Base-by-base conservation (phyloP, 2,888 invertebrate genomes). In the Thecophora atra region DNA sequence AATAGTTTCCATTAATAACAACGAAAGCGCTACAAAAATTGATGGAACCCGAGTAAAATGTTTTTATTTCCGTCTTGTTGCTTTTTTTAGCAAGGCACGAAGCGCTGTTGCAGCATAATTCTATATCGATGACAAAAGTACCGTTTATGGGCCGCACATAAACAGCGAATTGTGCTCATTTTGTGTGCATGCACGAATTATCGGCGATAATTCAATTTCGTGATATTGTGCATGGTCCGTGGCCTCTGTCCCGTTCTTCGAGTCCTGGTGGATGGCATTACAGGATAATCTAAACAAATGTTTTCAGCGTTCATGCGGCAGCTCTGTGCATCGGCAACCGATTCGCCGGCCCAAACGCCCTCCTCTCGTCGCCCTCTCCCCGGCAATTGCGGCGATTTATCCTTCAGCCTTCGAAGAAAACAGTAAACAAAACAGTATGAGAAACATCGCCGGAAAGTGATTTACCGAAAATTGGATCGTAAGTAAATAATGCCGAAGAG, bases 381-480 rank as follows among this genome's bases (percentile, higher is more conserved):
- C 52, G 8, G 47, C 68, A 58, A 44, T 58, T 58, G 58, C 56
- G 44, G 44, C 58, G 24, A n/a, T 58, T 52, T 52, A 19, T 56
- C 54, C 42, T 24, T 28, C 13, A 6, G 24, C 13, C 11, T 11
- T 21, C 21, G 56, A 56, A 30, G 30, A 21, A 54, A 67, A 67
- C 30, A 56, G 15, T 13, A 67, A 54, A 56, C 13, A 21, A 54
- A 24, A 17, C 58, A 69, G 56, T 67, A 54, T 17, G 30, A 67
- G 37, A 17, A 69, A 69, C 42, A 58, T 58, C 26, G 47, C 68
- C 70, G 63, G 78, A 82, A 83, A 83, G 84, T 84, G 85, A 84
- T 84, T 84, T 84, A 84, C 79, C 77, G 81, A 84, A 84, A 84
- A 84, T 84, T 84, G 84, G 81, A 82, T 84, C 77, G 83, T 83